Evolutionary conservation across 2,888 invertebrate genomes (phyloP).

Genomic region (Pseudococcus viburni): DNA sequence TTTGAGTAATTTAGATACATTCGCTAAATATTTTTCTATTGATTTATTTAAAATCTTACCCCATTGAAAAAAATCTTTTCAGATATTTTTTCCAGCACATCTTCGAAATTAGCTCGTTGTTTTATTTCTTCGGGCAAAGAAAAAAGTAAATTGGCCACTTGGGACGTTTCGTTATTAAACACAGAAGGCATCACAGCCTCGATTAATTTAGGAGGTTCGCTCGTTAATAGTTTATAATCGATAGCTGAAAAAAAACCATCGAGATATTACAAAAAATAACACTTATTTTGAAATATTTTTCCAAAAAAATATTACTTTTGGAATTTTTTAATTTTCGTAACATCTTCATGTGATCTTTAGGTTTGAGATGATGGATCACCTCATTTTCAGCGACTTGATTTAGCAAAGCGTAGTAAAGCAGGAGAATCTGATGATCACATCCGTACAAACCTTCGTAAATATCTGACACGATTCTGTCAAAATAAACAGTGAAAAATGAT

Average conservation of each 20-base stretch:
- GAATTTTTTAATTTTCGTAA: slow-evolving; percentile 61
- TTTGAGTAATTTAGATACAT: neutral
- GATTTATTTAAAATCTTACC: slow-evolving; percentile 19
- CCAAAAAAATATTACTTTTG: slow-evolving; percentile 42
- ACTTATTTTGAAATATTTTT: neutral
- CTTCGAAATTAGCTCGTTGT: neutral
- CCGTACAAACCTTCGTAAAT: slow-evolving; percentile 58
- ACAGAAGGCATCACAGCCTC: slow-evolving; percentile 60
- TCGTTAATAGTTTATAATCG: slow-evolving; percentile 59
- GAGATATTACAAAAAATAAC: neutral
- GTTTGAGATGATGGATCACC: slow-evolving; percentile 37
- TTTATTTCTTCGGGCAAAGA: slow-evolving; percentile 44
- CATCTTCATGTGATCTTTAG: slow-evolving; percentile 64
- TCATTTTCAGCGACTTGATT: slow-evolving; percentile 61
- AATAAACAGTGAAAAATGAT: neutral
- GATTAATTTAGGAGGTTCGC: slow-evolving; percentile 35
- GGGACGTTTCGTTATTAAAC: slow-evolving; percentile 17
- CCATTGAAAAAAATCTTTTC: slow-evolving; percentile 58
- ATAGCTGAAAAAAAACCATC: neutral
- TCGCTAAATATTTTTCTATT: neutral
- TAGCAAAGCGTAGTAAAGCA: slow-evolving; percentile 56
- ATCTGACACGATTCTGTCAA: slow-evolving; percentile 15
- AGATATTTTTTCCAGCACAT: slow-evolving; percentile 56
- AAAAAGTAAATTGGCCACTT: slow-evolving; percentile 55
- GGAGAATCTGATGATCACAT: slow-evolving; percentile 57